These are phyloP conservation scores for Linepithema humile DNA, from an alignment of 1,140 invertebrate species.

Conservation along the genomic window DNA sequence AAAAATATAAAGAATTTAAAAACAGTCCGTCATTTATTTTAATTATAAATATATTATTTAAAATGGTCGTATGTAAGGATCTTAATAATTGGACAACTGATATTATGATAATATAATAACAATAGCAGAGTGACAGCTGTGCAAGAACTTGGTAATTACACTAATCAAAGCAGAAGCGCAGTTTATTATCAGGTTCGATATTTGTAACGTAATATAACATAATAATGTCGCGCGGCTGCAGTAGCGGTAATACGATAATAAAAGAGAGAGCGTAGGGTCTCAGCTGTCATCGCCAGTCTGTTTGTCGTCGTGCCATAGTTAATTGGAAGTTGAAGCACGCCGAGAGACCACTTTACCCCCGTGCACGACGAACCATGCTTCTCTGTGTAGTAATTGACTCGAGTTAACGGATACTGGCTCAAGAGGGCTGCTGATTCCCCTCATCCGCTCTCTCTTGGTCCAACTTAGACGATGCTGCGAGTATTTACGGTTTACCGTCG, in stretches of 20 bases:
- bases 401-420: constrained; percentile 61
- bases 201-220: not conserved
- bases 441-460: constrained; percentile 44
- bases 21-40: no score
- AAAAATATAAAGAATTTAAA: no score
- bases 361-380: constrained; percentile 45
- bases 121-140: not conserved
- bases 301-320: constrained; percentile 48
- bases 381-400: constrained; percentile 64
- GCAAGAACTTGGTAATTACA: not conserved
- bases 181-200: not conserved
- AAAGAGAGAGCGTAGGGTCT: constrained; percentile 12
- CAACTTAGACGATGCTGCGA: constrained; percentile 46
- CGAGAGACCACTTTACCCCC: constrained; percentile 42
- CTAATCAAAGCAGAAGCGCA: not conserved
- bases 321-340: constrained; percentile 59
- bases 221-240: constrained; percentile 9
- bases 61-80: not conserved
- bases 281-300: constrained; percentile 37
- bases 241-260: constrained; percentile 5
- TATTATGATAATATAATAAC: not conserved
- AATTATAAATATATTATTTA: not conserved
- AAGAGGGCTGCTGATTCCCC: constrained; percentile 39
- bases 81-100: not conserved
- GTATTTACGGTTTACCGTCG: constrained; percentile 57